Evolutionary conservation across 2,797 vertebrate species (phyloP).

Genomic region (Lutjanus argentimaculatus): DNA sequence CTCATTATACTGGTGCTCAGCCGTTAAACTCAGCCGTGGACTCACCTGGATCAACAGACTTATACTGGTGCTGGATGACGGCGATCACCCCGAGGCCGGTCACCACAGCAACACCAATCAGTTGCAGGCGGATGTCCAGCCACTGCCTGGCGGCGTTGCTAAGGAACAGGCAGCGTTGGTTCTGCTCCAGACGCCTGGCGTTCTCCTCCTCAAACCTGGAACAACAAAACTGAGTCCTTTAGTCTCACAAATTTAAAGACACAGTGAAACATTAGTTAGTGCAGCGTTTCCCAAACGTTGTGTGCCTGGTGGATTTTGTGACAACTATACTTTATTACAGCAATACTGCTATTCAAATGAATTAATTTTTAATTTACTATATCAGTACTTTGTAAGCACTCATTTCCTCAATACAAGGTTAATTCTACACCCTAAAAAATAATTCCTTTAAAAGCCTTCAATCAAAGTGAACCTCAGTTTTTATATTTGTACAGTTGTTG

Average conservation of each 20-base stretch:
- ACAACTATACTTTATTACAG: no score
- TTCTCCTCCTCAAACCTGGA: constrained; percentile 93
- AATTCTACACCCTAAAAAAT: no score
- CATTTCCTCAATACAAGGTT: no score
- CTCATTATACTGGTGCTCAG: fast-evolving
- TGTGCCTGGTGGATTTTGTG: no score
- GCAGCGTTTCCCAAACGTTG: no score
- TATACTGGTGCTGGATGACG: constrained; percentile 91
- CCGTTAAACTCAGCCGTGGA: neutral
- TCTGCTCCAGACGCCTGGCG: constrained; percentile 89
- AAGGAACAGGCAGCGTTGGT: constrained; percentile 95
- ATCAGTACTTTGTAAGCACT: no score
- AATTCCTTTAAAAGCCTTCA: no score
- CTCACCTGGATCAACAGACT: constrained; percentile 91
- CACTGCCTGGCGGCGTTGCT: constrained; percentile 91
- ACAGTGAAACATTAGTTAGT: neutral
- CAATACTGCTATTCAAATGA: no score
- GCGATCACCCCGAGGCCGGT: constrained; percentile 90
- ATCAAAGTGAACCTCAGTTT: no score
- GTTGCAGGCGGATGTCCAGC: constrained; percentile 97
- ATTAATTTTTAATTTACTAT: no score
- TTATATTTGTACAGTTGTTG: no score
- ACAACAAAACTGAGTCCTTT: neutral
- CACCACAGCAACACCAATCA: constrained; percentile 93
- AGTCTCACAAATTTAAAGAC: no score